Percentiles rank a stretch among this genome's conserved stretches.
phyloP scores from a whole-genome alignment of 1,140 invertebrate species.

The Popillia japonica region DNA sequence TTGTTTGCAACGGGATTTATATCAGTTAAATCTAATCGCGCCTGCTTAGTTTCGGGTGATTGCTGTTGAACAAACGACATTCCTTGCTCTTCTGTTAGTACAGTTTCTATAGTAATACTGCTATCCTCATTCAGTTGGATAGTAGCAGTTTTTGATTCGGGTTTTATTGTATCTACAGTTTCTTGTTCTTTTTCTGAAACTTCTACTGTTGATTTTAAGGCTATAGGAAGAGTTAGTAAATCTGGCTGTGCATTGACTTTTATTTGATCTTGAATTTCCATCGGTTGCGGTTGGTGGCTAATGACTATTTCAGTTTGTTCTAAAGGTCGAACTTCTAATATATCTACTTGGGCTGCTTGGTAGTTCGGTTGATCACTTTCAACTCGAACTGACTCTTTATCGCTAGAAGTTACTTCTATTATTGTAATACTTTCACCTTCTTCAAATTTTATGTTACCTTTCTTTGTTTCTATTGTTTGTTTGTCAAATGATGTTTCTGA shows the following conservation, averaged over 20 bases:
- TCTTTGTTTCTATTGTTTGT: slow-evolving; percentile 54
- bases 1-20: slow-evolving; percentile 55
- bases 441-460: slow-evolving; percentile 60
- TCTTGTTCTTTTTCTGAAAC: slow-evolving; percentile 56
- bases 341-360: slow-evolving; percentile 45
- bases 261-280: slow-evolving; percentile 44
- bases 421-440: slow-evolving; percentile 61
- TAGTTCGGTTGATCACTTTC: slow-evolving; percentile 40
- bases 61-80: slow-evolving; percentile 47
- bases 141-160: slow-evolving; percentile 49
- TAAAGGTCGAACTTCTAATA: slow-evolving; percentile 47
- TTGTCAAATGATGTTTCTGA: slow-evolving; percentile 54
- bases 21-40: slow-evolving; percentile 40
- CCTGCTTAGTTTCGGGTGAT: slow-evolving; percentile 46
- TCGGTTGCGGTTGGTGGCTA: slow-evolving; percentile 46
- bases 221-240: slow-evolving; percentile 50
- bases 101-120: slow-evolving; percentile 53
- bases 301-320: slow-evolving; percentile 50
- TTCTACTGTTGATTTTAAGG: slow-evolving; percentile 53
- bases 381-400: slow-evolving; percentile 58
- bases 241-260: slow-evolving; percentile 47
- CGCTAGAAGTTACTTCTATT: slow-evolving; percentile 56
- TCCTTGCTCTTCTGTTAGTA: slow-evolving; percentile 55
- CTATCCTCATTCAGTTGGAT: slow-evolving; percentile 52
- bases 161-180: slow-evolving; percentile 22